phyloP scores from a whole-genome alignment of 2,113 vertebrate species.

The Delphinapterus leucas region DNA sequence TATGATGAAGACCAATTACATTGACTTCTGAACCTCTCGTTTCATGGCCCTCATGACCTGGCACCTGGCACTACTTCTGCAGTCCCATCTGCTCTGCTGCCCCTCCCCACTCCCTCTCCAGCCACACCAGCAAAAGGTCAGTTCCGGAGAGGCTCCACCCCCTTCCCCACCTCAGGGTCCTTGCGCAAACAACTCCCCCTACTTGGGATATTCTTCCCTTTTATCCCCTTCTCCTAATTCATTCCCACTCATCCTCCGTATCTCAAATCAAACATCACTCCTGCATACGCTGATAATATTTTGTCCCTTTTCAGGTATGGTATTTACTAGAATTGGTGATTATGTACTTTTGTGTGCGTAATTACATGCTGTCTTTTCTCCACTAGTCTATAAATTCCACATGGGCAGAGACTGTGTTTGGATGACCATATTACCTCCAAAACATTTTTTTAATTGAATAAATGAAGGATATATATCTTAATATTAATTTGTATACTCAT shows the following conservation, averaged over 20 bases:
- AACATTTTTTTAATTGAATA: not conserved
- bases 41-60: not conserved
- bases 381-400: too few relatives aligned
- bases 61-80: not conserved
- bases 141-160: rapidly evolving
- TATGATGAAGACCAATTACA: not conserved
- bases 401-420: not conserved
- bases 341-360: not conserved
- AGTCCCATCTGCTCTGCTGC: not conserved
- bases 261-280: not conserved
- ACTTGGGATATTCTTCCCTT: not conserved
- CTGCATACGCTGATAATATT: too few relatives aligned
- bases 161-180: too few relatives aligned
- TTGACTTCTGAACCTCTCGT: not conserved
- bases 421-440: not conserved
- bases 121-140: rapidly evolving
- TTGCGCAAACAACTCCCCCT: rapidly evolving
- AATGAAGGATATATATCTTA: not conserved
- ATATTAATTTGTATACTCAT: not conserved
- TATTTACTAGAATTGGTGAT: not conserved
- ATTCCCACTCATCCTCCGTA: not conserved
- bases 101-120: not conserved
- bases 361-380: not conserved
- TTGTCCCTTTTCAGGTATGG: not conserved
- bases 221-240: not conserved